Conservation (phyloP, 2,113 vertebrate genomes). For the Phocoena sinus region DNA sequence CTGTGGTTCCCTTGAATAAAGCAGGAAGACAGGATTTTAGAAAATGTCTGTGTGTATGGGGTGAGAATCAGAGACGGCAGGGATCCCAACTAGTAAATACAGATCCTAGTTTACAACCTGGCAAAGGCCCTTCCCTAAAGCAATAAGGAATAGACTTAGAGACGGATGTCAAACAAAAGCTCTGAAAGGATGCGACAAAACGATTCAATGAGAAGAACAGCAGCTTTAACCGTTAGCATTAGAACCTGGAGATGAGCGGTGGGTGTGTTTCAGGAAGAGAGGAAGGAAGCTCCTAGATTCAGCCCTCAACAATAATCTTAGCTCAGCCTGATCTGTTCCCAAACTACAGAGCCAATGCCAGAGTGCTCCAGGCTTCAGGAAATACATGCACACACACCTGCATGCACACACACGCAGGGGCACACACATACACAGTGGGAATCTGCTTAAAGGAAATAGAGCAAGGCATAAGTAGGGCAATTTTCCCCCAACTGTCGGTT, state of each 20-base stretch:
- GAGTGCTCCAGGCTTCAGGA: background rate
- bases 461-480: background rate
- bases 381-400: background rate
- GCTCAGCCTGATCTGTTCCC: background rate
- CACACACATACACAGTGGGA: background rate
- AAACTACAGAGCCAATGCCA: background rate
- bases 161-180: background rate
- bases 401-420: accelerated
- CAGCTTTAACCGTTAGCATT: no score
- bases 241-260: background rate
- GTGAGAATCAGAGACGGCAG: background rate
- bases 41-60: background rate
- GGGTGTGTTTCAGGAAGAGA: background rate
- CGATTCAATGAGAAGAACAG: background rate
- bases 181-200: background rate
- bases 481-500: background rate
- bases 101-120: background rate
- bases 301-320: background rate
- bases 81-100: background rate
- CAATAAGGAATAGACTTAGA: background rate
- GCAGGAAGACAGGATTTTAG: background rate
- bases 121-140: background rate
- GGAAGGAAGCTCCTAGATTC: background rate
- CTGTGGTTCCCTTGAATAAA: background rate
- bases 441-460: background rate